phyloP scores from a whole-genome alignment of 2,113 vertebrate species.

The Romanogobio albipinnatus region DNA sequence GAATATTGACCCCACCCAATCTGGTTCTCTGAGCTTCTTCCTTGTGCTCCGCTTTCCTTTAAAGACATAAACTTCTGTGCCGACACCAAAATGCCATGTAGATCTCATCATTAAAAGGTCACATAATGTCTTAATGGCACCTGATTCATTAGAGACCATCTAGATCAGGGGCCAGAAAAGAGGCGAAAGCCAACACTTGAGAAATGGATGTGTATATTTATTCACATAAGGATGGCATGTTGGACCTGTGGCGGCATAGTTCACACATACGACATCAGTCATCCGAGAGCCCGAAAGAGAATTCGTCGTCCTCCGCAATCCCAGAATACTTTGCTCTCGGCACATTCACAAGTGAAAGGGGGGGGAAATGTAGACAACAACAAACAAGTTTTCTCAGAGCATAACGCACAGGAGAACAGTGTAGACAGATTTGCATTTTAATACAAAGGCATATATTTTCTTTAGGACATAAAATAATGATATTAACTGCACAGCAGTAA shows the following conservation, averaged over 20 bases:
- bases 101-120: constrained; percentile 21
- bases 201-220: constrained; percentile 56
- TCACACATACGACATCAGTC: constrained; percentile 27
- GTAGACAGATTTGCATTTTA: constrained; percentile 73
- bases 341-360: constrained; percentile 72
- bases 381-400: constrained; percentile 66
- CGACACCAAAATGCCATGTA: neutral
- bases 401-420: constrained; percentile 75
- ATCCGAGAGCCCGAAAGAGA: constrained; percentile 60
- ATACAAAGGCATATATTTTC: constrained; percentile 81
- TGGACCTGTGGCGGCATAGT: constrained; percentile 23
- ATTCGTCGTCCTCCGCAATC: constrained; percentile 60
- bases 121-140: neutral
- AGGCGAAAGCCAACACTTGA: neutral
- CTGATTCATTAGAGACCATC: neutral
- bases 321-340: constrained; percentile 68
- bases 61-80: neutral
- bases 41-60: neutral
- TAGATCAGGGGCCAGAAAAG: constrained; percentile 9
- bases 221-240: constrained; percentile 54
- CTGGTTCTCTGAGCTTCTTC: neutral
- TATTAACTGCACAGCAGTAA: constrained; percentile 86
- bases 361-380: constrained; percentile 68
- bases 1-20: too few species aligned
- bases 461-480: constrained; percentile 77